phyloP scores from a whole-genome alignment of 2,888 invertebrate species.

The Diaperis boleti region DNA sequence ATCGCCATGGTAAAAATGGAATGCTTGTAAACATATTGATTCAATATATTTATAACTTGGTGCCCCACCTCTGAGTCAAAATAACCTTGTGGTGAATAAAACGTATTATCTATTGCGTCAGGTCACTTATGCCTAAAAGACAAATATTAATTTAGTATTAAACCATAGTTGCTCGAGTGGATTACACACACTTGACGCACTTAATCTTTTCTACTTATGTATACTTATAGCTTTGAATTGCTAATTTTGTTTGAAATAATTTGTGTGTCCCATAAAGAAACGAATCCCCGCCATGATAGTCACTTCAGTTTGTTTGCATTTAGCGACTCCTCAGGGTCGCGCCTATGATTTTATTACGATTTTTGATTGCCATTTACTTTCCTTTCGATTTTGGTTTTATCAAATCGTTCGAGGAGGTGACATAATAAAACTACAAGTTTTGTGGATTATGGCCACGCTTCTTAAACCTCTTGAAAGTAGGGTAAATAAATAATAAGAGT shows the following conservation, averaged over 20 bases:
- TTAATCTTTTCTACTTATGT: background rate
- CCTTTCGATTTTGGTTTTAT: background rate
- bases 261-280: background rate
- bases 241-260: background rate
- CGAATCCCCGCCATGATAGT: too few relatives aligned
- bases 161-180: background rate
- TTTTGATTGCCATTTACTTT: background rate
- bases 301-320: too few relatives aligned
- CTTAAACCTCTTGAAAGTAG: too few relatives aligned
- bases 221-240: background rate
- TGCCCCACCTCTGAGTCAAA: slow-evolving; percentile 53
- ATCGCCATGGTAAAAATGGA: slow-evolving; percentile 52
- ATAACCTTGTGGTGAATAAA: slow-evolving; percentile 54
- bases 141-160: slow-evolving; percentile 1
- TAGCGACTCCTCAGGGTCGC: background rate
- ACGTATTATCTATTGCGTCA: slow-evolving; percentile 19
- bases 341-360: background rate
- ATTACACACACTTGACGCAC: background rate
- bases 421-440: too few relatives aligned
- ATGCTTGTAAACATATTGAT: slow-evolving; percentile 19
- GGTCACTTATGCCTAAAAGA: background rate
- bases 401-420: background rate
- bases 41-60: slow-evolving; percentile 55
- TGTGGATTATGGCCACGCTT: too few relatives aligned
- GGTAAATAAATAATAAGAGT: too few relatives aligned